Percentiles rank a stretch among this genome's conserved stretches.
phyloP scores from a whole-genome alignment of 2,797 vertebrate genomes.

The Melanotaenia boesemani region DNA sequence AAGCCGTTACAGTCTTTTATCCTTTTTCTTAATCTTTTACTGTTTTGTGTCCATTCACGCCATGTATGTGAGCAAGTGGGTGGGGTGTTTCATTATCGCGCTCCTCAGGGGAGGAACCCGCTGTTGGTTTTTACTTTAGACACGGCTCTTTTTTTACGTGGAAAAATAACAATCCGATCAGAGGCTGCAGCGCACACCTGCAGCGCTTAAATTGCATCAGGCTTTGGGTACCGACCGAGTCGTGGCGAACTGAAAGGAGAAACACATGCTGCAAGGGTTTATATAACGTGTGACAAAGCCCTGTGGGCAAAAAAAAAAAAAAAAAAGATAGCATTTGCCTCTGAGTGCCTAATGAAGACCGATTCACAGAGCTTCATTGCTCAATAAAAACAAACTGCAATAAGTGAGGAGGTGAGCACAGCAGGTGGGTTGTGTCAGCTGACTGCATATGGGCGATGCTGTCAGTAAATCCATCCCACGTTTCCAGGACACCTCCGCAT shows the following conservation, averaged over 20 bases:
- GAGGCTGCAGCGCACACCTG: slow-evolving; percentile 35
- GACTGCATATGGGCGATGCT: slow-evolving; percentile 30
- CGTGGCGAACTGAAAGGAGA: not conserved
- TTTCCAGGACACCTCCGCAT: slow-evolving; percentile 40
- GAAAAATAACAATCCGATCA: slow-evolving; percentile 52
- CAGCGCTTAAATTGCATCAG: slow-evolving; percentile 64
- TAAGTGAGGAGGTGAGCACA: slow-evolving; percentile 30
- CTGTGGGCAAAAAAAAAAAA: slow-evolving; percentile 26
- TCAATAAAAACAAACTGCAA: slow-evolving; percentile 60
- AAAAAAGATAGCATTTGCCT: slow-evolving; percentile 11
- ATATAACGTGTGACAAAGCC: slow-evolving; percentile 51
- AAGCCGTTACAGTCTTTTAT: slow-evolving; percentile 23
- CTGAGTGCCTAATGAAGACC: slow-evolving; percentile 55
- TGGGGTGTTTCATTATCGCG: slow-evolving; percentile 79
- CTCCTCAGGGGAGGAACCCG: slow-evolving; percentile 61
- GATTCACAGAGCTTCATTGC: slow-evolving; percentile 33
- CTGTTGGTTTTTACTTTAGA: slow-evolving; percentile 37
- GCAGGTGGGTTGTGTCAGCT: slow-evolving; percentile 29
- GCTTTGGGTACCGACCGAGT: slow-evolving; percentile 22
- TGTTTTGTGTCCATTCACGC: slow-evolving; percentile 56
- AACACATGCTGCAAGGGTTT: slow-evolving; percentile 11
- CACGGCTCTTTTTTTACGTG: slow-evolving; percentile 7
- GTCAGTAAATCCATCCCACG: slow-evolving; percentile 48
- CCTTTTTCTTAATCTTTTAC: slow-evolving; percentile 6
- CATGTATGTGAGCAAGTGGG: slow-evolving; percentile 21